These are phyloP conservation scores for Chelonus insularis DNA, from an alignment of 1,140 invertebrate genomes.

Conservation along the genomic window DNA sequence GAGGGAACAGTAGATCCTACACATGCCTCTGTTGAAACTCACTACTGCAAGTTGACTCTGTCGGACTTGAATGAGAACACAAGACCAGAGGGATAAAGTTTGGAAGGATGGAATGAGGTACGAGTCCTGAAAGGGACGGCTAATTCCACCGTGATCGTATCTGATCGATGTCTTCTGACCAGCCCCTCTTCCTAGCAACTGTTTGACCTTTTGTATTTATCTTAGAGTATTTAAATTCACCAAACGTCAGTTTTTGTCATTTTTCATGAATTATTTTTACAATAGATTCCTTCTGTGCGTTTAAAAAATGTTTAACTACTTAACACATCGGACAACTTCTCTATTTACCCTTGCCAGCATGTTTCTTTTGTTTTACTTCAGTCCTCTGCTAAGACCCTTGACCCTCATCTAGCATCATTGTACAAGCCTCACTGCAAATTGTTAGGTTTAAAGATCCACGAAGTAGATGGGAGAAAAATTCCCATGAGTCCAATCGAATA, in stretches of 20 bases:
- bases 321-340: background rate
- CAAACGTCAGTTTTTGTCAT: constrained; percentile 7
- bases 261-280: background rate
- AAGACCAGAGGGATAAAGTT: constrained; percentile 15
- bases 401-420: constrained; percentile 15
- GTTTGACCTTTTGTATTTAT: constrained; percentile 13
- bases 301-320: background rate
- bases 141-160: constrained; percentile 57
- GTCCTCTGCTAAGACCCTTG: background rate
- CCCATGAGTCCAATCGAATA: constrained; percentile 9
- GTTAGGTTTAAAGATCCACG: background rate
- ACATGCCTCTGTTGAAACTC: too few species aligned
- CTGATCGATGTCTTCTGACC: constrained; percentile 56
- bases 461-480: constrained; percentile 21
- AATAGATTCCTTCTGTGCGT: background rate
- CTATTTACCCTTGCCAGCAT: constrained; percentile 53
- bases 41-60: background rate
- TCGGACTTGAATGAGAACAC: background rate
- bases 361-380: constrained; percentile 58
- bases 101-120: constrained; percentile 38
- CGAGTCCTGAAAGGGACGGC: constrained; percentile 55
- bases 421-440: constrained; percentile 15
- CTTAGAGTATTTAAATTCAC: constrained; percentile 23
- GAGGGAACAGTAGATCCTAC: too few species aligned
- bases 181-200: constrained; percentile 18